A percentile compares a stretch with the other conserved stretches of the same genome.
Conservation (phyloP, 37 sponge, comb jelly and placozoan genomes). For the Halisarca cf. caerulea region DNA sequence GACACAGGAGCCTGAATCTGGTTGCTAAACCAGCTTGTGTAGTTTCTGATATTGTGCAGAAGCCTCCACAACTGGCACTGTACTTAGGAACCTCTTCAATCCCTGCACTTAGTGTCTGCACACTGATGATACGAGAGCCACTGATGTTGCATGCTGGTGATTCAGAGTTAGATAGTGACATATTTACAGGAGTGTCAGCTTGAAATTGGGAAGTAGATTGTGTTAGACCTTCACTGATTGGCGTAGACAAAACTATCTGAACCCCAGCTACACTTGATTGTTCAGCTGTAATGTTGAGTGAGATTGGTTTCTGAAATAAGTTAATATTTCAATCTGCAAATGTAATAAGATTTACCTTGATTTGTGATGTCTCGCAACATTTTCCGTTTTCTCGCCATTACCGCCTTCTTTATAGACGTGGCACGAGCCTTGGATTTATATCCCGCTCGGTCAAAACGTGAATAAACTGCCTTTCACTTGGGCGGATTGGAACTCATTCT, state of each 20-base stretch:
- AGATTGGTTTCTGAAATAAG: background rate
- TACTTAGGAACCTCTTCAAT: conserved; percentile 6
- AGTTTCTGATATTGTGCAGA: background rate
- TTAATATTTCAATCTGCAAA: background rate
- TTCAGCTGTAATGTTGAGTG: background rate
- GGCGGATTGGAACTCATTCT: background rate
- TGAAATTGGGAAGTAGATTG: too few relatives aligned
- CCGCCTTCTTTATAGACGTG: background rate
- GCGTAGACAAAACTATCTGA: too few relatives aligned
- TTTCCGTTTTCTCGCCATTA: background rate
- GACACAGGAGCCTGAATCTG: background rate
- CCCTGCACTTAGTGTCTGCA: background rate
- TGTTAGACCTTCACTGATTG: background rate
- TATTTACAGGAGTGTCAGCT: too few relatives aligned
- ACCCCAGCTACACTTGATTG: background rate
- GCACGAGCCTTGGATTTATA: background rate
- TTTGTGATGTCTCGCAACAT: background rate
- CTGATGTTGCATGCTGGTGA: too few relatives aligned
- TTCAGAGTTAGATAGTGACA: too few relatives aligned
- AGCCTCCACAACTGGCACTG: conserved; percentile 38
- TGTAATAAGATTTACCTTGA: background rate
- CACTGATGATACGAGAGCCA: background rate
- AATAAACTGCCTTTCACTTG: background rate
- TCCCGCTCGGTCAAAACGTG: background rate
- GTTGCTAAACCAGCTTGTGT: conserved; percentile 18